Conservation (phyloP, 2,797 vertebrate species). For the Phalloptychus januarius region DNA sequence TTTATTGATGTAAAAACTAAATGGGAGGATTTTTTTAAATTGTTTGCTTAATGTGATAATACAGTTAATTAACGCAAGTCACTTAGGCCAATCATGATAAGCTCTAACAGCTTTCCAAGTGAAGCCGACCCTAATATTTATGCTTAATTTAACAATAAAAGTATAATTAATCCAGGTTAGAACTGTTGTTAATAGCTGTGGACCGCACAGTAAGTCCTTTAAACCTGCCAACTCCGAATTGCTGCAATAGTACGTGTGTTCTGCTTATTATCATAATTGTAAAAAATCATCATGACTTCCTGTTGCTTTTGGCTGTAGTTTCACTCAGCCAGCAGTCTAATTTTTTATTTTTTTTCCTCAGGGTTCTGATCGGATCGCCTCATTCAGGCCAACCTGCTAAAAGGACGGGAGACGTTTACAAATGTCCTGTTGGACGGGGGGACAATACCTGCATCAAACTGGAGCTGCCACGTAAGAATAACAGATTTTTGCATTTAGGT, state of each 20-base stretch:
- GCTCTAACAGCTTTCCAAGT: slow-evolving; percentile 8
- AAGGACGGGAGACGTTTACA: slow-evolving; percentile 95
- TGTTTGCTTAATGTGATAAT: slow-evolving; percentile 13
- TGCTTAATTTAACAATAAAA: slow-evolving; percentile 30
- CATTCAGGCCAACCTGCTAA: slow-evolving; percentile 89
- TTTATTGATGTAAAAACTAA: slow-evolving; percentile 10
- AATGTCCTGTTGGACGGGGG: slow-evolving; percentile 86
- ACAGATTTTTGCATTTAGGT: slow-evolving; percentile 3
- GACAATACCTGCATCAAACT: slow-evolving; percentile 85
- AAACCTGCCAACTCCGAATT: slow-evolving; percentile 16
- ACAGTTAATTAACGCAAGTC: slow-evolving; percentile 18
- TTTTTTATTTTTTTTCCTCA: slow-evolving; percentile 53
- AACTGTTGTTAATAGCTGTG: slow-evolving; percentile 18
- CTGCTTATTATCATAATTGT: slow-evolving; percentile 30
- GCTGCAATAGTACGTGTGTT: slow-evolving; percentile 24
- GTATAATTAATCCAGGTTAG: slow-evolving; percentile 29
- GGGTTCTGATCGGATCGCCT: slow-evolving; percentile 96
- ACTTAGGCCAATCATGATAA: slow-evolving; percentile 35
- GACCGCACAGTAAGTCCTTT: slow-evolving; percentile 8
- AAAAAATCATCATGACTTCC: slow-evolving; percentile 17
- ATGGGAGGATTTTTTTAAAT: background rate
- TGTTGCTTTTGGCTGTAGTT: slow-evolving; percentile 41
- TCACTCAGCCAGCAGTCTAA: slow-evolving; percentile 15
- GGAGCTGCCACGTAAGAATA: slow-evolving; percentile 87
- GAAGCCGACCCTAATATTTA: slow-evolving; percentile 30